Evolutionary conservation across 2,113 vertebrate species (phyloP).

Genomic region (Brachypteracias leptosomus): DNA sequence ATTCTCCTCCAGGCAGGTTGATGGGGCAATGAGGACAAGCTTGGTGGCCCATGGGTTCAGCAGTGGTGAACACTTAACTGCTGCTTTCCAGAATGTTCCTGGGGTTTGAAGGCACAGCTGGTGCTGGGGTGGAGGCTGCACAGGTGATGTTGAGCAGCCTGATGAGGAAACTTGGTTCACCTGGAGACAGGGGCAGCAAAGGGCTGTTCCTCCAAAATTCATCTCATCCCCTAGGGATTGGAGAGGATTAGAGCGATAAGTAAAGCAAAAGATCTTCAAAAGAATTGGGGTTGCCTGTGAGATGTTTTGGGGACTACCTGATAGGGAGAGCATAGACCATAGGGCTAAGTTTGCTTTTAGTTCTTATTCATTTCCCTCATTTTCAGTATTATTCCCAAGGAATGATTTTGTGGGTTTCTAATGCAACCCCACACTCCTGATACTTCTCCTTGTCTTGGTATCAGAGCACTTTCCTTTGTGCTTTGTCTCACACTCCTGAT

Average conservation of each 20-base stretch:
- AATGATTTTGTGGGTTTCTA: neutral
- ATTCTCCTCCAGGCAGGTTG: rapidly evolving
- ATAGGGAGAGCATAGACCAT: neutral
- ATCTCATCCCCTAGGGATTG: rapidly evolving
- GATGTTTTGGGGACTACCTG: neutral
- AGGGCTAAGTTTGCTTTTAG: neutral
- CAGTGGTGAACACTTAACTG: neutral
- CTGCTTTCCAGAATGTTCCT: neutral
- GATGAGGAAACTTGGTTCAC: neutral
- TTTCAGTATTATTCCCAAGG: neutral
- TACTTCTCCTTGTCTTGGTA: neutral
- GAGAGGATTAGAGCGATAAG: neutral
- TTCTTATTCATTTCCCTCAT: neutral
- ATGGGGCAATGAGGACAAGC: neutral
- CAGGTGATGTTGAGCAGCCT: neutral
- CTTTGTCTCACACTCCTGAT: neutral
- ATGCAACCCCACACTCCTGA: rapidly evolving
- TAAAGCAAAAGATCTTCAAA: neutral
- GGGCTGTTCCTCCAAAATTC: neutral
- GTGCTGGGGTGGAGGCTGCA: neutral
- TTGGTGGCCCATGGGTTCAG: neutral
- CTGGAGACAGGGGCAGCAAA: neutral
- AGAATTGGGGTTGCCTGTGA: neutral
- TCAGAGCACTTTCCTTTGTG: neutral
- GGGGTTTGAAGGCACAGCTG: neutral